Evolutionary conservation across 2,888 invertebrate genomes (phyloP).

Genomic region (Synanthedon myopaeformis): DNA sequence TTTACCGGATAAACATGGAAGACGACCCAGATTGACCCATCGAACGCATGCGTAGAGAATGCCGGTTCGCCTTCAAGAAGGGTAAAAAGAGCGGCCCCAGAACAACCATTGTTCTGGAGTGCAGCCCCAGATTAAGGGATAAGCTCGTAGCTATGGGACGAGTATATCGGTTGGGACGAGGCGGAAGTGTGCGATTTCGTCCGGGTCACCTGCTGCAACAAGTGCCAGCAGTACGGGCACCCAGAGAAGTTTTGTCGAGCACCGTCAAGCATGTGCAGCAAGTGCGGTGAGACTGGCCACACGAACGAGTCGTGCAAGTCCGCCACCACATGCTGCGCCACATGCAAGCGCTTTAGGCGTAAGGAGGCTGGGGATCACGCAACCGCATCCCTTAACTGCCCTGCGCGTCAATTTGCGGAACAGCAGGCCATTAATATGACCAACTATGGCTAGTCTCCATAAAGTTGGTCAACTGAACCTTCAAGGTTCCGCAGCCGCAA

Average conservation of each 20-base stretch:
- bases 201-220: constrained; percentile 4
- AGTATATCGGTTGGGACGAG: constrained; percentile 5
- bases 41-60: background rate
- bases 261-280: constrained; percentile 1
- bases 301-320: background rate
- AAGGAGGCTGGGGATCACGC: background rate
- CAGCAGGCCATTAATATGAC: background rate
- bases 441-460: background rate
- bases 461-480: background rate
- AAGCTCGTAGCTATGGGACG: background rate
- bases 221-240: constrained; percentile 9
- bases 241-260: constrained; percentile 4
- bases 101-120: background rate
- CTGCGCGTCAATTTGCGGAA: background rate
- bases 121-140: background rate
- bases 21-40: background rate
- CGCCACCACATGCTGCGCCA: constrained; percentile 3
- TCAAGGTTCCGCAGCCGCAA: background rate
- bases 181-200: constrained; percentile 1
- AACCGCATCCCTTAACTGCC: background rate
- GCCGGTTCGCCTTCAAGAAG: constrained; percentile 1
- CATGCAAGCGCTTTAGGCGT: constrained; percentile 3
- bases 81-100: background rate
- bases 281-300: constrained; percentile 8
- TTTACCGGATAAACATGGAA: background rate